Conservation (phyloP, 2,797 vertebrate species). For the Sebastes dallii region DNA sequence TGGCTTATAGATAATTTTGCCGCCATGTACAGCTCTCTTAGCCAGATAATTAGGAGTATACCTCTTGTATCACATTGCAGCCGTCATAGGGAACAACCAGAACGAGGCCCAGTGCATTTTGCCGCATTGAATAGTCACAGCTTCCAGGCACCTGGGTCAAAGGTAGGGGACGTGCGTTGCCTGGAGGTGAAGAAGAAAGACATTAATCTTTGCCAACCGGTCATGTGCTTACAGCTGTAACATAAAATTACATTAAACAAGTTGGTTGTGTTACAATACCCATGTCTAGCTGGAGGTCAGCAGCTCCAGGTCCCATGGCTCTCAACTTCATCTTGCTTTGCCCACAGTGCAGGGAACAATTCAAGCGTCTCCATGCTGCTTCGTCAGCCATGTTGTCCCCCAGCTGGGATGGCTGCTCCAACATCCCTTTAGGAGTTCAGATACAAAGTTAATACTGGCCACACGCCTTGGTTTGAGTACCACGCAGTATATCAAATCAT, state of each 20-base stretch:
- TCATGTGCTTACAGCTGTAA: neutral
- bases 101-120: slow-evolving; percentile 29
- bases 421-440: neutral
- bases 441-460: neutral
- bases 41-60: neutral
- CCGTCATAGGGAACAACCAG: slow-evolving; percentile 59
- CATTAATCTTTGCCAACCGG: accelerated
- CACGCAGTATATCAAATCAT: neutral
- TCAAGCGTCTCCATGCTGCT: slow-evolving; percentile 26
- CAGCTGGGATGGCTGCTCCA: neutral
- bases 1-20: neutral
- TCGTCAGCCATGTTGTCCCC: neutral
- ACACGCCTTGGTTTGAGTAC: neutral
- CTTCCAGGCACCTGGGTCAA: slow-evolving; percentile 46
- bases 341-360: slow-evolving; percentile 42
- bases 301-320: slow-evolving; percentile 29
- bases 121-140: slow-evolving; percentile 50
- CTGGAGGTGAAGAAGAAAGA: slow-evolving; percentile 4
- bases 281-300: slow-evolving; percentile 32
- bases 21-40: neutral
- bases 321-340: slow-evolving; percentile 35
- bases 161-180: neutral
- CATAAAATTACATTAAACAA: neutral
- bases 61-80: slow-evolving; percentile 63
- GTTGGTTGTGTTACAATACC: slow-evolving; percentile 12